Evolutionary conservation across 2,888 invertebrate genomes (phyloP).

Genomic region (Thalpophila matura): DNA sequence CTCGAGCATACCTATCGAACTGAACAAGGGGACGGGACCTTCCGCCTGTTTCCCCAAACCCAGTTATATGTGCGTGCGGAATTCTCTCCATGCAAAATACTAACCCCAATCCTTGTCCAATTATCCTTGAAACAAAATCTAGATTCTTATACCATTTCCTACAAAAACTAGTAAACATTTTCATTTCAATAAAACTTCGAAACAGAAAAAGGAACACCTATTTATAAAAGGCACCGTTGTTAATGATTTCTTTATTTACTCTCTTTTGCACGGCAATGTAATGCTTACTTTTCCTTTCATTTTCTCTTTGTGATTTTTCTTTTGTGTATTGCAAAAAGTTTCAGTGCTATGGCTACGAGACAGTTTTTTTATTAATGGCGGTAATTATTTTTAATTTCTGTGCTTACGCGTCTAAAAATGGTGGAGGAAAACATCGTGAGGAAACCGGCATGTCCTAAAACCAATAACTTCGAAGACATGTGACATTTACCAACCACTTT

Average conservation of each 20-base stretch:
- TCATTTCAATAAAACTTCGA: slow-evolving; percentile 10
- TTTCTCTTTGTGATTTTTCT: slow-evolving; percentile 41
- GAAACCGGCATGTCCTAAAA: too few relatives aligned
- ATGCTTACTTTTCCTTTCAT: slow-evolving; percentile 28
- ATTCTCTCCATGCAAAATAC: too few relatives aligned
- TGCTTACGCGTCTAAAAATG: background rate
- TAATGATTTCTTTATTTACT: slow-evolving; percentile 45
- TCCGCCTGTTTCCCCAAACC: too few relatives aligned
- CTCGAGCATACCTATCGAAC: too few relatives aligned
- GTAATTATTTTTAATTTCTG: slow-evolving; percentile 40
- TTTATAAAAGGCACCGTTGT: slow-evolving; percentile 24
- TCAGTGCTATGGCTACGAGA: slow-evolving; percentile 14
- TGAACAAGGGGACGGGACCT: too few relatives aligned
- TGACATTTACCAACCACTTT: too few relatives aligned
- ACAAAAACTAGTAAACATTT: slow-evolving; percentile 1
- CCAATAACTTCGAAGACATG: too few relatives aligned
- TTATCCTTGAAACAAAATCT: background rate
- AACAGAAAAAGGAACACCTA: slow-evolving; percentile 22
- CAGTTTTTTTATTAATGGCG: slow-evolving; percentile 23
- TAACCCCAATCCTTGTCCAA: too few relatives aligned
- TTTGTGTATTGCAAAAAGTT: slow-evolving; percentile 45
- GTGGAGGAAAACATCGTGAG: too few relatives aligned
- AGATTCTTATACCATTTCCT: background rate
- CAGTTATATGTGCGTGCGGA: too few relatives aligned
- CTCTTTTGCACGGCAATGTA: slow-evolving; percentile 33